Evolutionary conservation across 2,113 vertebrate genomes (phyloP).

Genomic region (Puffinus mauretanicus): DNA sequence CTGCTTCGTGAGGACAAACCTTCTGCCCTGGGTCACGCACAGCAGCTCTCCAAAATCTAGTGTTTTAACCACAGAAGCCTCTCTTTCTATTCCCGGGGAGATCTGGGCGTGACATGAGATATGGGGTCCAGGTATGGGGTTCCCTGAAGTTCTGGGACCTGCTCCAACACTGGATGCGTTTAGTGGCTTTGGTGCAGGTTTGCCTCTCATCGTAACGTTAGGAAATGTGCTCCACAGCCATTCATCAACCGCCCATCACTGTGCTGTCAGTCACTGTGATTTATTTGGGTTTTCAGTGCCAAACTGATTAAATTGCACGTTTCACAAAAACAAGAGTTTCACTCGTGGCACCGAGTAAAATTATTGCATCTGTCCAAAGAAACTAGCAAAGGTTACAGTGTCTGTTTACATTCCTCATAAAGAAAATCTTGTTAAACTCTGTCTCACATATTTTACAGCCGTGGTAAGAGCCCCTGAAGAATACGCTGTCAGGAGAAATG

Average conservation of each 20-base stretch:
- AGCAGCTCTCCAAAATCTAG: background rate
- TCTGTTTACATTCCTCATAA: conserved; percentile 4
- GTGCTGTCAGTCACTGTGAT: background rate
- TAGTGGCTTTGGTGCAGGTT: background rate
- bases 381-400: background rate
- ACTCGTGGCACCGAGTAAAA: background rate
- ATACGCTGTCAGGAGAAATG: background rate
- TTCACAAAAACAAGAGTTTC: background rate
- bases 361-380: conserved; percentile 1
- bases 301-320: background rate
- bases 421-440: conserved; percentile 23
- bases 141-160: background rate
- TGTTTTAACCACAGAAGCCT: background rate
- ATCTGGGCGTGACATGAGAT: background rate
- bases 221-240: background rate
- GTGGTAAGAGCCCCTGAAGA: background rate
- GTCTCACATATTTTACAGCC: background rate
- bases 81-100: background rate
- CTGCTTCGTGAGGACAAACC: background rate
- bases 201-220: background rate
- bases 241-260: background rate
- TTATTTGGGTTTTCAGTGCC: background rate
- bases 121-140: background rate
- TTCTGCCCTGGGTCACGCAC: background rate
- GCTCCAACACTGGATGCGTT: background rate